A percentile compares a stretch with the other conserved stretches of the same genome.
phyloP scores from a whole-genome alignment of 1,140 invertebrate species.

The Chelonus insularis region DNA sequence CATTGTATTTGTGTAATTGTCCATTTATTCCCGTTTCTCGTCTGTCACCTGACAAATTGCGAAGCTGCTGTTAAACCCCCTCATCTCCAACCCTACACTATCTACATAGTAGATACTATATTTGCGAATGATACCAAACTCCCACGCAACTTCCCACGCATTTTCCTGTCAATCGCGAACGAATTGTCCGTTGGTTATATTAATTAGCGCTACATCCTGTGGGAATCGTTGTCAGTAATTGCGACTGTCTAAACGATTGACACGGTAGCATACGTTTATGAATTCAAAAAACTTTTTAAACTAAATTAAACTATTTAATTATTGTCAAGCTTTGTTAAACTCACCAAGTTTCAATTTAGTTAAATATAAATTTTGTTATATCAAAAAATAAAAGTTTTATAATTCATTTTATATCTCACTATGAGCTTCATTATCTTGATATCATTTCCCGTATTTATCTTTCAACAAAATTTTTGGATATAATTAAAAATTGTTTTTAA shows the following conservation, averaged over 20 bases:
- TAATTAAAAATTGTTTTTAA: too few species aligned
- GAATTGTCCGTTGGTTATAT: slow-evolving; percentile 50
- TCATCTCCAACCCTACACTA: not conserved
- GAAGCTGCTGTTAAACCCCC: slow-evolving; percentile 18
- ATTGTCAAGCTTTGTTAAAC: too few species aligned
- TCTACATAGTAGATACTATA: not conserved
- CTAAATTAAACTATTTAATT: too few species aligned
- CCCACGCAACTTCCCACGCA: slow-evolving; percentile 22
- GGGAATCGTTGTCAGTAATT: slow-evolving; percentile 52
- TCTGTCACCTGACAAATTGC: slow-evolving; percentile 60
- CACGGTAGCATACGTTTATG: not conserved
- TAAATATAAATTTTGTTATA: too few species aligned
- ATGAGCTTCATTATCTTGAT: too few species aligned
- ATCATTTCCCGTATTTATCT: too few species aligned
- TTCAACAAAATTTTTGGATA: too few species aligned
- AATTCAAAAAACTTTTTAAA: too few species aligned
- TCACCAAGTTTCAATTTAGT: too few species aligned
- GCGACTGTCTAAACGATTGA: slow-evolving; percentile 44
- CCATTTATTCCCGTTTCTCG: slow-evolving; percentile 60
- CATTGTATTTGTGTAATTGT: slow-evolving; percentile 62
- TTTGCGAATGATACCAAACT: slow-evolving; percentile 16
- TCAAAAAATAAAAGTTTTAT: too few species aligned
- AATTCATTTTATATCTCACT: too few species aligned
- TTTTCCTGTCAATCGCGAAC: slow-evolving; percentile 54
- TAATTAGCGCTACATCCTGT: slow-evolving; percentile 46